Evolutionary conservation across 2,113 vertebrate species (phyloP).

Genomic region (Potamarius usumacintae): DNA sequence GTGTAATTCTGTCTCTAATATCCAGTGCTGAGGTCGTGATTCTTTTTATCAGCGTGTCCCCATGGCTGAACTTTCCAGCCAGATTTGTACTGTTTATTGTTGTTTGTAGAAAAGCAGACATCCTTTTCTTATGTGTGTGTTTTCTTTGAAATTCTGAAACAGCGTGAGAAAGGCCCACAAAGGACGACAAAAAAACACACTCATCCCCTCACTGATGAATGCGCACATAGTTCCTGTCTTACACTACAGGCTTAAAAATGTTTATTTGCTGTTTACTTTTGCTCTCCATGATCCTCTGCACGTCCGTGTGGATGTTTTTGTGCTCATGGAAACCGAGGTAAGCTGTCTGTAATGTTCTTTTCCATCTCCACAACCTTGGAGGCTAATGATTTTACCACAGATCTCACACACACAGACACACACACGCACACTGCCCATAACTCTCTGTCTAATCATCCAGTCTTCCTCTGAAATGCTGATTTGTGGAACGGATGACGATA

Average conservation of each 20-base stretch:
- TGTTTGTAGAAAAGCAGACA: constrained; percentile 1
- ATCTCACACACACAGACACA: not conserved
- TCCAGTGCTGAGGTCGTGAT: not conserved
- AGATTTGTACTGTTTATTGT: constrained; percentile 10
- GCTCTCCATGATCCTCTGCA: not conserved
- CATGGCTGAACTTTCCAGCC: not conserved
- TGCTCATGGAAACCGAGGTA: constrained; percentile 43
- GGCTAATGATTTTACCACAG: constrained; percentile 49
- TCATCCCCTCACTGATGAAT: not conserved
- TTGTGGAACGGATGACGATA: constrained; percentile 37
- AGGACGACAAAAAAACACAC: not conserved
- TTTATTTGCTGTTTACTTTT: constrained; percentile 5
- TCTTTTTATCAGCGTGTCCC: not conserved
- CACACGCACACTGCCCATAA: constrained; percentile 10
- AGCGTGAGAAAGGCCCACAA: not conserved
- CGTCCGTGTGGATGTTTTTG: constrained; percentile 35
- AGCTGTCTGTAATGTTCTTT: constrained; percentile 37
- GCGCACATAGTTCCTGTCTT: not conserved
- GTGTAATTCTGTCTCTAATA: not conserved
- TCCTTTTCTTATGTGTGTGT: not conserved
- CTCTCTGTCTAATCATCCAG: not conserved
- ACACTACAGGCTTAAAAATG: not conserved
- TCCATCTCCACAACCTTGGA: constrained; percentile 32
- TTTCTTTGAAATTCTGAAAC: not conserved
- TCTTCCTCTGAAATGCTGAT: constrained; percentile 32